phyloP scores from a whole-genome alignment of 2,888 invertebrate genomes.

The Thyatira batis region DNA sequence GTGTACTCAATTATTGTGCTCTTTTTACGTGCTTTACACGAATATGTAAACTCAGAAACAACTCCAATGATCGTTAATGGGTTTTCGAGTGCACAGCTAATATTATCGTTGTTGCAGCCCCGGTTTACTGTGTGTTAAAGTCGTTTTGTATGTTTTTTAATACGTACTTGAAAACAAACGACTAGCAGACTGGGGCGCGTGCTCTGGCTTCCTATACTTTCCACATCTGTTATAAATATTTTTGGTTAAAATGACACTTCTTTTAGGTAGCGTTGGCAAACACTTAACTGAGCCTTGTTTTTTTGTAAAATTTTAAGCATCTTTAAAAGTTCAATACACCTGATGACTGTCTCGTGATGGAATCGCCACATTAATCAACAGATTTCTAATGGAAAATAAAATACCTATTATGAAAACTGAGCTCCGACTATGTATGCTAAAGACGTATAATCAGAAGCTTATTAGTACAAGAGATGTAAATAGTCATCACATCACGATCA shows the following conservation, averaged over 20 bases:
- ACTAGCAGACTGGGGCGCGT: not conserved
- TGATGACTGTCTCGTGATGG: too few relatives aligned
- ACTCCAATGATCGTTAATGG: slow-evolving; percentile 35
- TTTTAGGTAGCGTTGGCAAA: not conserved
- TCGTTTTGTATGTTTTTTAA: not conserved
- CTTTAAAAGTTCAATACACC: not conserved
- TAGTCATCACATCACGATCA: too few relatives aligned
- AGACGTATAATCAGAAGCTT: too few relatives aligned
- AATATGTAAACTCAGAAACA: slow-evolving; percentile 28
- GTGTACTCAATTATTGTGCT: not conserved
- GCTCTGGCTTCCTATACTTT: not conserved
- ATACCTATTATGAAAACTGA: too few relatives aligned
- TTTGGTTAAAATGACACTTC: not conserved
- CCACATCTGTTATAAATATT: not conserved
- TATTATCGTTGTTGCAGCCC: slow-evolving; percentile 27
- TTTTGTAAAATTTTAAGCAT: too few relatives aligned
- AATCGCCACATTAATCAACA: too few relatives aligned
- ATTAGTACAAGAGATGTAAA: too few relatives aligned
- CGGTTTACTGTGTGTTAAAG: slow-evolving; percentile 11
- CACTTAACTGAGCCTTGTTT: not conserved
- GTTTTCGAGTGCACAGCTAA: slow-evolving; percentile 41
- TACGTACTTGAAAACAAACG: not conserved
- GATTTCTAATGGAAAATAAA: too few relatives aligned
- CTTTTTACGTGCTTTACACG: slow-evolving; percentile 8
- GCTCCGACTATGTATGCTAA: too few relatives aligned